Base-by-base conservation (phyloP, 2,113 vertebrate genomes). In the Garra rufa region DNA sequence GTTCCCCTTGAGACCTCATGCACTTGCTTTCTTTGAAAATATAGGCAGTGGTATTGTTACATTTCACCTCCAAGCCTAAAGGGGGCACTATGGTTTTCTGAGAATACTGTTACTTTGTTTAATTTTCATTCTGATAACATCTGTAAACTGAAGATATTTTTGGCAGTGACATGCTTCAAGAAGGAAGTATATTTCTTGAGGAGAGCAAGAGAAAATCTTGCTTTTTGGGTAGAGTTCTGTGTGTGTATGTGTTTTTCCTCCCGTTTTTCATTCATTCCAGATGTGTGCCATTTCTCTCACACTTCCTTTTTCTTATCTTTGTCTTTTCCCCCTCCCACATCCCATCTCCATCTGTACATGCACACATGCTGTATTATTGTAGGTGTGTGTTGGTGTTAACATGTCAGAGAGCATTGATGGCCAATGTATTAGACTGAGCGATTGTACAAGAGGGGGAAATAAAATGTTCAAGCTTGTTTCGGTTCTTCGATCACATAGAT, bases 371-470 rank as follows among this genome's bases (percentile, higher is more conserved):
- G 48, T 70, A 43, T 73, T 82, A 52, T 83, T 80, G 41, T 80
- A 80, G 50, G 57, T 67, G 78, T 80, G 77, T 67, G 59, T 67
- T 48, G 77, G n/a, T 43, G 76, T 79, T 43, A 63, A 4, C 57
- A 46, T 80, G 65, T 28, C 76, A 79, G 69, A 41, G 15, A 41
- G 44, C 55, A 43, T 3, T 61, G 69, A 65, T 38, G 38, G 43
- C 55, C 21, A 26, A 48, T 46, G 76, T 44, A 61, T 67, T 50
- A 30, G 75, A 41, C 34, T 61, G 84, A 79, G 15, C 2, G 28
- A 79, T 79, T 82, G 88, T 83, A 83, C 41, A 4, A 77, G 83
- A 65, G 84, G 83, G 85, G 86, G 91, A 91, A 92, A 82, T 89
- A 90, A 91, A 87, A 41, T 0, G 3, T 11, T 55, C 11, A 1